Evolutionary conservation across 2,888 invertebrate species (phyloP), one percentile per base, ranked within the genome.

Genomic region (Ectemnius lituratus): DNA sequence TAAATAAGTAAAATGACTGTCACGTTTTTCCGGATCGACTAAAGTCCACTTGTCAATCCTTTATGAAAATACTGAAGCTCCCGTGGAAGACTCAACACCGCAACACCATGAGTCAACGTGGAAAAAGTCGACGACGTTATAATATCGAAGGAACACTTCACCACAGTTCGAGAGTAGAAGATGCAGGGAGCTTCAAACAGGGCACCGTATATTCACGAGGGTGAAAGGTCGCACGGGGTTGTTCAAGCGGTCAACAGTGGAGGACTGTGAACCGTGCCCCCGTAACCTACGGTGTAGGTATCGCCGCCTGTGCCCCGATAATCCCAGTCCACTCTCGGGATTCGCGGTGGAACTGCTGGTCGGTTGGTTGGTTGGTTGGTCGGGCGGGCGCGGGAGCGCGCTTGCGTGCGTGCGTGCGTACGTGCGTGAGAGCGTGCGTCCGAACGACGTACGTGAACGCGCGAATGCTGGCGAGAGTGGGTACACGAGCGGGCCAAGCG

Each of bases 391-490:
- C 52, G 52, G 52, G 52, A 16, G 16, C 11, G 27, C 52, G 47
- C 56, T 27, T 13, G 49, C 46, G 23, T 64, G 61, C 67, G 60
- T 67, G 69, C 67, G 67, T 69, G 23, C 52, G 57, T 73, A 28
- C 52, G 59, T 69, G 66, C 56, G 70, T 56, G 23, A 14, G n/a
- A 14, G 45, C 13, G 37, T 8, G 72, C 73, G 70, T 71, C 64
- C 45, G 67, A 23, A 60, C 63, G 67, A 71, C 60, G 56, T 64
- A 67, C 57, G 37, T 66, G 63, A 37, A 49, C 62, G 62, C 37
- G 37, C 11, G 37, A 37, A 37, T 37, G 37, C 37, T 6, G 37
- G 1, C 5, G 37, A 37, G 37, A 37, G 37, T 37, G 52, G 52
- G 52, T 52, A 13, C 14, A 14, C 14, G 52, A 52, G 52, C 52